Evolutionary conservation across 2,888 invertebrate species (phyloP).

Genomic region (Diplazon laetatorius): DNA sequence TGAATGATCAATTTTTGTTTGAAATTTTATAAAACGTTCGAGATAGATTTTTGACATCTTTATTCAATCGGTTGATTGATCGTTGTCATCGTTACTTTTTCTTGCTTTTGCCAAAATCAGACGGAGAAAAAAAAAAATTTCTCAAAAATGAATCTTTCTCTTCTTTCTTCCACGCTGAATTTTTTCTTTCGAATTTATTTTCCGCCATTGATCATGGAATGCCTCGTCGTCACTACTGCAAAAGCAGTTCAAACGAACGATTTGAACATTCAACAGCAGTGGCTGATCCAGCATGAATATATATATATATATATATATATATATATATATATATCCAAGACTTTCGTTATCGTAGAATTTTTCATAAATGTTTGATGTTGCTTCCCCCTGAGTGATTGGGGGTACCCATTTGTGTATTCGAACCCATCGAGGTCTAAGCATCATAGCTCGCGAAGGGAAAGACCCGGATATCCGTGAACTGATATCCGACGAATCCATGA

Average conservation of each 20-base stretch:
- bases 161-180: neutral
- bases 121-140: too few relatives aligned
- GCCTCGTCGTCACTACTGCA: neutral
- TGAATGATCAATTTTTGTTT: neutral
- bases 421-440: neutral
- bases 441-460: neutral
- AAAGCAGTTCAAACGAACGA: neutral
- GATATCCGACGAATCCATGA: constrained; percentile 21
- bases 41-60: neutral
- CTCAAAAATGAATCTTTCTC: constrained; percentile 22
- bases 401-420: neutral
- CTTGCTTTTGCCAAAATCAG: too few relatives aligned
- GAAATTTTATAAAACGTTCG: neutral
- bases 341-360: neutral
- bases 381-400: too few relatives aligned
- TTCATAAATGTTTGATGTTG: neutral
- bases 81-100: too few relatives aligned
- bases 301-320: too few relatives aligned
- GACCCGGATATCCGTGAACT: constrained; percentile 16
- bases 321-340: neutral
- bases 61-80: too few relatives aligned
- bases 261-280: neutral
- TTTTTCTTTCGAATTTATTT: constrained; percentile 1
- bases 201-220: constrained; percentile 6
- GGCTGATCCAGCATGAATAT: too few relatives aligned